phyloP scores from a whole-genome alignment of 2,888 invertebrate genomes.

The Trichogramma evanescens region DNA sequence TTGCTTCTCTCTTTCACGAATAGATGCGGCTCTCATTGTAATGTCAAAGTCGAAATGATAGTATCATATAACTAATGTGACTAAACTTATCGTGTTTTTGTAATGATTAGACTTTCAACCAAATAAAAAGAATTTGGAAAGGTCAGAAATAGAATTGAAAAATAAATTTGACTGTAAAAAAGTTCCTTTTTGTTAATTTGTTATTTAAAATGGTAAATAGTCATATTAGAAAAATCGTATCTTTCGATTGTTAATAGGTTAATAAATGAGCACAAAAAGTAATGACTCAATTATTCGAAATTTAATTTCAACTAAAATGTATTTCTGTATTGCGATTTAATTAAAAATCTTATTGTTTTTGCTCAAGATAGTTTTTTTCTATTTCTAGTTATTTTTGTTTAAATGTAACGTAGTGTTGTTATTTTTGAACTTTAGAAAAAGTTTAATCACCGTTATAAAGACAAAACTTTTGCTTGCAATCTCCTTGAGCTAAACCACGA shows the following conservation, averaged over 20 bases:
- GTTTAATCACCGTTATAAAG: constrained; percentile 21
- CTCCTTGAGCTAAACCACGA: too few species aligned
- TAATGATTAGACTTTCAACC: too few species aligned
- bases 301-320: not conserved
- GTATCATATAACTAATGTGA: too few species aligned
- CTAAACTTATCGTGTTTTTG: too few species aligned
- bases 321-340: not conserved
- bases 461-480: constrained; percentile 9
- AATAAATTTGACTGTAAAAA: too few species aligned
- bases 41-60: too few species aligned
- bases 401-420: constrained; percentile 1
- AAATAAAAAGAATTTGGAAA: too few species aligned
- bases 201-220: not conserved
- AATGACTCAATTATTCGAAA: not conserved
- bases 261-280: not conserved
- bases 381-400: constrained; percentile 16
- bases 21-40: too few species aligned
- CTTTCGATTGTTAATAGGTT: not conserved
- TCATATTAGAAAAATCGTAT: not conserved
- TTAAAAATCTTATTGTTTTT: constrained; percentile 8
- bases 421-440: constrained; percentile 10
- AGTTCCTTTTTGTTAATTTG: not conserved
- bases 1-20: too few species aligned
- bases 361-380: constrained; percentile 11
- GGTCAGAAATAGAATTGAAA: too few species aligned